Conservation (phyloP, 92 coral and sea anemone genomes). For the Diadumene lineata region DNA sequence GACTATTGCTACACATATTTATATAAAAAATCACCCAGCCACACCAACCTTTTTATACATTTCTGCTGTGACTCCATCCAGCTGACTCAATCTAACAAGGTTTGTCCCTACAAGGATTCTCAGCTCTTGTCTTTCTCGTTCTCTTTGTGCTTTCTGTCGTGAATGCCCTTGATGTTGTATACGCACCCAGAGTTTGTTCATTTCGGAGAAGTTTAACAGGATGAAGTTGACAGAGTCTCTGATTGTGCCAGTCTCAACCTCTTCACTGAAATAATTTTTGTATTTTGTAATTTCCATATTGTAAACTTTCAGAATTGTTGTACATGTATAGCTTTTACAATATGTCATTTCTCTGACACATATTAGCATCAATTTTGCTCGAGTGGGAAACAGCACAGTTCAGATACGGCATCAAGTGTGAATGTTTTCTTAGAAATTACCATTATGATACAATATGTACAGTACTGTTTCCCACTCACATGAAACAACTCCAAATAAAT, state of each 20-base stretch:
- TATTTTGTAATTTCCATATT: too few species aligned
- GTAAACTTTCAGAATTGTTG: too few species aligned
- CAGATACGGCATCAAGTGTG: too few species aligned
- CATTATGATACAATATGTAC: too few species aligned
- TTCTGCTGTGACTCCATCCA: conserved; percentile 88
- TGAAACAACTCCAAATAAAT: background rate
- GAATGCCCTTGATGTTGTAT: conserved; percentile 99
- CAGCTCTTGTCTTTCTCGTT: conserved; percentile 90
- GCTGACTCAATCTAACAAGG: conserved; percentile 93
- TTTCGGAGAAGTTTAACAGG: conserved; percentile 91
- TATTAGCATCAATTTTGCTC: too few species aligned
- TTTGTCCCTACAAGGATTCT: conserved; percentile 96
- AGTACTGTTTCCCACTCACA: too few species aligned
- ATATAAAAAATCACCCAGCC: background rate
- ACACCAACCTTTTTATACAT: conserved; percentile 65
- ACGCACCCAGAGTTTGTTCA: conserved; percentile 98
- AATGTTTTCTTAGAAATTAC: too few species aligned
- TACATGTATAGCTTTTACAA: too few species aligned
- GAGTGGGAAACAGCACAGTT: too few species aligned
- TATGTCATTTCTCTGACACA: too few species aligned
- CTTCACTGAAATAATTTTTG: conserved; percentile 47
- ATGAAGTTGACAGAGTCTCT: conserved; percentile 90
- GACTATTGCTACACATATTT: too few species aligned
- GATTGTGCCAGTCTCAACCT: conserved; percentile 74
- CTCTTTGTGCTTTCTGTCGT: conserved; percentile 83